Base-by-base conservation (phyloP, 2,888 invertebrate genomes). In the Nymphalis c-album region DNA sequence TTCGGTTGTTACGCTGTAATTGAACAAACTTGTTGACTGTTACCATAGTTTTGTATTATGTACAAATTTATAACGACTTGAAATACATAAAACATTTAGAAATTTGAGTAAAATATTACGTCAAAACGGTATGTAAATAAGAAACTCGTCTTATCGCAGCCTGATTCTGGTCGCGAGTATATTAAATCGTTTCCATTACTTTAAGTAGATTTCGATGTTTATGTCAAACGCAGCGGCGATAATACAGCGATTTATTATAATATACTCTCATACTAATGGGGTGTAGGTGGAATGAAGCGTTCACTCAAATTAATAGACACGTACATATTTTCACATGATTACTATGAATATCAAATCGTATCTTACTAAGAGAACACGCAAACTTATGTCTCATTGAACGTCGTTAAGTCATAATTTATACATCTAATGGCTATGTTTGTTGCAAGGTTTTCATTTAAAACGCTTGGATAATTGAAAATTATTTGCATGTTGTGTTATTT, bases 141-240 rank as follows among this genome's bases (percentile, higher is more conserved):
- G 80, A 79, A 82, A 80, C 78, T 76, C 80, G 80, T 80, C 80
- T 86, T 85, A 88, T 88, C 87, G 82, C 80, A 83, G 76, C 80
- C 84, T 81, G 84, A 85, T 86, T 87, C 82, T 79, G 78, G 81
- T 81, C 67, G 71, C 63, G 69, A 71, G 71, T 72, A 73, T 74
- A 87, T 86, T 89, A 87, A 88, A 90, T 87, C 85, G 85, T 86
- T 88, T 90, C 89, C 90, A 90, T 90, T 90, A 90, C 86, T 87
- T 89, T 85, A 89, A 91, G 91, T 91, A 91, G 90, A 87, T 87
- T 91, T 88, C 89, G 85, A 89, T 91, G 91, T 91, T 88, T 87
- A 82, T 86, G 91, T 90, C 89, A 89, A 89, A 87, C 85, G 82
- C 84, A 83, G 79, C 79, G 77, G 78, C 85, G 91, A 91, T 91